Conservation (phyloP, 2,888 invertebrate genomes). For the Ectemnius continuus region DNA sequence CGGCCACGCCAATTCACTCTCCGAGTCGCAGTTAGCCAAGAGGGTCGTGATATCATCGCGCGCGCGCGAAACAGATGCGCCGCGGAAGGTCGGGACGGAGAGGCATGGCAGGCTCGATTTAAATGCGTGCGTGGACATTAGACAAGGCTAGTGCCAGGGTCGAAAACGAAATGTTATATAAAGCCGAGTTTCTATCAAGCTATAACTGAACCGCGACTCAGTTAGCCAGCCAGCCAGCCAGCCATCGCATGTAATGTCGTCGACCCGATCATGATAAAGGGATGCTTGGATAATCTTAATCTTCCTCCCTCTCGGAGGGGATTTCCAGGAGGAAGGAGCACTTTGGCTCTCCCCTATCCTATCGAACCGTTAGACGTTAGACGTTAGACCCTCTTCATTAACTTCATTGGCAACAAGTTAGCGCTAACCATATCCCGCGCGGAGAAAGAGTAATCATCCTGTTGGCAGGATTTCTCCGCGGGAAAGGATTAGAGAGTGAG, state of each 20-base stretch:
- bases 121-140: background rate
- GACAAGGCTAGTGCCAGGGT: conserved; percentile 24
- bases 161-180: conserved; percentile 22
- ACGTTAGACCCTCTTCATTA: conserved; percentile 6
- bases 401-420: conserved; percentile 2
- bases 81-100: no score
- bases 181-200: conserved; percentile 17
- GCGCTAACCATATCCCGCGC: no score
- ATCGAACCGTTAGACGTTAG: no score
- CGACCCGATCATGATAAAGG: conserved; percentile 35
- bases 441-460: conserved; percentile 22
- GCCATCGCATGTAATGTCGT: conserved; percentile 22
- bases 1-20: no score
- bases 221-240: no score
- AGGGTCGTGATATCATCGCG: no score
- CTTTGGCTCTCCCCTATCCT: conserved; percentile 22
- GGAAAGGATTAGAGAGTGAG: no score
- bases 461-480: no score
- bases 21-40: no score
- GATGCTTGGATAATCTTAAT: conserved; percentile 7
- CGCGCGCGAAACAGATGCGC: no score
- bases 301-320: conserved; percentile 37
- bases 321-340: conserved; percentile 24
- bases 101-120: no score
- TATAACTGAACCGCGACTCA: no score